Percentiles rank a stretch among this genome's conserved stretches.
These are phyloP conservation scores for Aphaenogaster floridana DNA, from an alignment of 1,140 invertebrate genomes.

Conservation along the genomic window DNA sequence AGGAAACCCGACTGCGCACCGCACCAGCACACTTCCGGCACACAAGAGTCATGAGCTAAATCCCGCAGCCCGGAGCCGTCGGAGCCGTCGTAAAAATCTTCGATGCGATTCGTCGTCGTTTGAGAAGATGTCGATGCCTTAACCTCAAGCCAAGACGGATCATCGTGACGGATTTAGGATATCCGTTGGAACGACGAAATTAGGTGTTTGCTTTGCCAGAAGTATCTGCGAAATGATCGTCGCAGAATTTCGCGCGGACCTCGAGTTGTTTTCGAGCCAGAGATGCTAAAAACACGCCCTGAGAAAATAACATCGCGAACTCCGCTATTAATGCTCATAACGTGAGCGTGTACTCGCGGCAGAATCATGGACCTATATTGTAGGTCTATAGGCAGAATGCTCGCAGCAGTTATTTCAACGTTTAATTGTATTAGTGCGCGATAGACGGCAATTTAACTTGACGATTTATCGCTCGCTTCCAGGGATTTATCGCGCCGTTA, in stretches of 20 bases:
- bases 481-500: conserved; percentile 49
- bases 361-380: too few relatives aligned
- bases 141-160: conserved; percentile 5
- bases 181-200: not conserved
- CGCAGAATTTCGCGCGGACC: not conserved
- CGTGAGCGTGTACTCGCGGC: not conserved
- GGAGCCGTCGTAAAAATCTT: conserved; percentile 40
- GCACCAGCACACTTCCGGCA: not conserved
- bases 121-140: not conserved
- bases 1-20: not conserved
- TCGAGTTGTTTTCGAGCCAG: not conserved
- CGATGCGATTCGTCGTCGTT: not conserved
- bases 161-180: conserved; percentile 1
- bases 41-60: conserved; percentile 45
- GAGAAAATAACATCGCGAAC: not conserved
- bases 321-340: conserved; percentile 25
- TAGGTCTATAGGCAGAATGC: not conserved
- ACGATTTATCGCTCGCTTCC: conserved; percentile 40
- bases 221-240: not conserved
- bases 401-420: conserved; percentile 21
- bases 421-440: conserved; percentile 45
- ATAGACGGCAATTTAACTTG: conserved; percentile 43
- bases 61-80: conserved; percentile 10
- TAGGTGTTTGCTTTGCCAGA: not conserved
- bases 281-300: not conserved